A percentile compares a stretch with the other conserved stretches of the same genome.
phyloP scores from a whole-genome alignment of 2,888 invertebrate genomes.

The Danaus chrysippus region DNA sequence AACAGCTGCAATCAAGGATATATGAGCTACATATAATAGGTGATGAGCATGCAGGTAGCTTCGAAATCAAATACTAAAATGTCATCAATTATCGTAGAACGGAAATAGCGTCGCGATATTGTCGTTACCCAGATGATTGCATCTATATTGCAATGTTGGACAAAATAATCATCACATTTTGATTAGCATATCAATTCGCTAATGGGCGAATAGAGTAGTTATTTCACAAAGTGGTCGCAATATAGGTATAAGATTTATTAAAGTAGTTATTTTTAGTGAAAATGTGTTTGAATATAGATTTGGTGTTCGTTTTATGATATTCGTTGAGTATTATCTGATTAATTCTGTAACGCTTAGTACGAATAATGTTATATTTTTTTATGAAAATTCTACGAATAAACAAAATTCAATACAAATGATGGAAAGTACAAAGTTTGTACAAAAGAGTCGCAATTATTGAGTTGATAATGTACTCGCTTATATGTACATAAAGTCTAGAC shows the following conservation, averaged over 20 bases:
- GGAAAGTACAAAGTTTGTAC: too few species aligned
- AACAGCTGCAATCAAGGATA: neutral
- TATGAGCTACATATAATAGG: neutral
- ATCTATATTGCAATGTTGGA: conserved; percentile 29
- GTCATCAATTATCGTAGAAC: conserved; percentile 27
- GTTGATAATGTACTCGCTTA: too few species aligned
- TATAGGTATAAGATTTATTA: neutral
- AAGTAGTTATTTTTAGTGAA: too few species aligned
- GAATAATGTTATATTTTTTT: too few species aligned
- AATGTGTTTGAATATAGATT: too few species aligned
- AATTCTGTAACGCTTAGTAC: too few species aligned
- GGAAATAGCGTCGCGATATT: conserved; percentile 28
- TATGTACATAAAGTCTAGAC: too few species aligned
- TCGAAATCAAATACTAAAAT: conserved; percentile 24
- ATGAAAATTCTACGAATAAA: too few species aligned
- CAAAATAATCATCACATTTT: conserved; percentile 26
- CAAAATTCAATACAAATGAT: too few species aligned
- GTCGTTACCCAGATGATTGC: conserved; percentile 29
- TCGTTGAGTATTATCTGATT: too few species aligned
- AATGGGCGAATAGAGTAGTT: neutral
- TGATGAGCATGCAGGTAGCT: conserved; percentile 12
- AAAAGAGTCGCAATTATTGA: too few species aligned
- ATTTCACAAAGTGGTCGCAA: neutral
- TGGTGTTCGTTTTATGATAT: too few species aligned
- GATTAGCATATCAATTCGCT: conserved; percentile 12